Evolutionary conservation across 2,888 invertebrate genomes (phyloP).

Genomic region (Tiphia femorata): DNA sequence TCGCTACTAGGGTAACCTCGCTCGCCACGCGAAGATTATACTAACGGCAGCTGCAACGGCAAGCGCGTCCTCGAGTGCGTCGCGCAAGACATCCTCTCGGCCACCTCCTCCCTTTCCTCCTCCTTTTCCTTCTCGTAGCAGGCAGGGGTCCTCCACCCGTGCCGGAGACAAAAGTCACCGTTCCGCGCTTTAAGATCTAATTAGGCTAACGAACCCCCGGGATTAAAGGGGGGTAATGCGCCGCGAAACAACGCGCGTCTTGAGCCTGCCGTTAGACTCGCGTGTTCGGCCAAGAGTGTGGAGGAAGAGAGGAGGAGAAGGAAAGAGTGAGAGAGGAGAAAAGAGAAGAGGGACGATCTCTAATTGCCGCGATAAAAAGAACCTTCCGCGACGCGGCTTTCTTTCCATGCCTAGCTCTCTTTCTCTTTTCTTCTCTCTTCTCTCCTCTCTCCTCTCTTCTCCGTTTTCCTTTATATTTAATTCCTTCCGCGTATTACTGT

Average conservation of each 20-base stretch:
- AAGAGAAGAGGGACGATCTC: too few species aligned
- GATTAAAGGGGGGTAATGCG: background rate
- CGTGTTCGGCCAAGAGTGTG: too few species aligned
- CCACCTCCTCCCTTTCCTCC: background rate
- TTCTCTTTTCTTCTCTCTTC: background rate
- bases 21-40: slow-evolving; percentile 1
- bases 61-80: slow-evolving; percentile 1
- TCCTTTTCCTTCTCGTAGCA: background rate
- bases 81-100: background rate
- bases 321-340: too few species aligned
- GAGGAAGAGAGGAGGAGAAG: too few species aligned
- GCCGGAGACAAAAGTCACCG: slow-evolving; percentile 7
- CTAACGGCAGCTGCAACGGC: background rate
- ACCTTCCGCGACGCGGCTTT: too few species aligned
- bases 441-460: background rate
- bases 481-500: too few species aligned
- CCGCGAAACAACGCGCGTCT: slow-evolving; percentile 7
- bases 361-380: too few species aligned
- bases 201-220: slow-evolving; percentile 15
- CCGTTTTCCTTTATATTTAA: too few species aligned
- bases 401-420: too few species aligned
- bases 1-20: background rate
- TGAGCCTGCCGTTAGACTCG: slow-evolving; percentile 3
- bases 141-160: background rate
- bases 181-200: slow-evolving; percentile 16